Evolutionary conservation across 2,888 invertebrate species (phyloP), one percentile per base, ranked within the genome.

Genomic region (Camptogramma bilineatum): DNA sequence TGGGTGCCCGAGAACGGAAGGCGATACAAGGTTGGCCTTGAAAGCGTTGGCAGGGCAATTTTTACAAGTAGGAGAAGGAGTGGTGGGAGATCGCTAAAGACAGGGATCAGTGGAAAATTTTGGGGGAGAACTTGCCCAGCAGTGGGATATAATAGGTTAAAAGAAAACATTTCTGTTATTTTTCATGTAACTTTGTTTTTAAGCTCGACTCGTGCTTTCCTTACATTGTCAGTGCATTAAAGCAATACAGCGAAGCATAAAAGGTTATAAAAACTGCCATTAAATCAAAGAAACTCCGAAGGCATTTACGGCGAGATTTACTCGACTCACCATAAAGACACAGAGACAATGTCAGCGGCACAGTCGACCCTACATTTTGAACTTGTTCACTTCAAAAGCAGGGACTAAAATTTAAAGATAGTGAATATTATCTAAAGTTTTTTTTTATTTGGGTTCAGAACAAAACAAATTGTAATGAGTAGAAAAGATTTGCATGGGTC

Each of bases 261-360:
- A 57, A 51, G 64, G 68, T 62, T 64, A 69, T 70, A 70, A 72
- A 72, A 70, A 69, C 19, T 13, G 44, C 57, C 69, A 70, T 70
- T 69, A 72, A 67, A 72, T 72, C 68, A 72, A 67, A 67, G 58
- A 55, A 67, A 72, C 70, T 70, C 52, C 46, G 46, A 34, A 61
- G 56, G 65, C 59, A 62, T 62, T 67, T 66, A 67, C 62, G 56
- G 60, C 55, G 50, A 70, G 72, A 72, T 72, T 72, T 70, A 72
- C 67, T 67, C 42, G 52, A 60, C 50, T 39, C 68, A 61, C 65
- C 64, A 66, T 63, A 63, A 65, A 63, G 68, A 66, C 63, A 67
- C 48, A 59, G 56, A 70, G 72, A 70, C 65, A 70, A 66, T 70
- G 70, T 72, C 62, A 67, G 58, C 46, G 62, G 64, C 68, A 64